Evolutionary conservation across 1,140 invertebrate genomes (phyloP).

Genomic region (Pseudoatta argentina): DNA sequence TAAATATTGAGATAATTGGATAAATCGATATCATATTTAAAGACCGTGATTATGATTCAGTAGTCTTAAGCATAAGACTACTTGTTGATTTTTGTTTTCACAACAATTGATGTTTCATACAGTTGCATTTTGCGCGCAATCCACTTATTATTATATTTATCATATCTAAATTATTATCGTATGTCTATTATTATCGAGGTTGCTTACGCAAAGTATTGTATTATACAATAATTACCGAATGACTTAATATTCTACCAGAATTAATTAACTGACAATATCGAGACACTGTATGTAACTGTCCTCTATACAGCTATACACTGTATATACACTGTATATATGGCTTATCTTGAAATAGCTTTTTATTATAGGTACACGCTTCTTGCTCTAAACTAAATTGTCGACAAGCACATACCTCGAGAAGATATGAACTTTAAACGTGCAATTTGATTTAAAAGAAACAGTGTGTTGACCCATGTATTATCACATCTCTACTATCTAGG

Average conservation of each 20-base stretch:
- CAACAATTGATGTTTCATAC: too few species aligned
- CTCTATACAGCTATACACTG: not conserved
- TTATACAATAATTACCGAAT: slow-evolving; percentile 53
- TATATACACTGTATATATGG: not conserved
- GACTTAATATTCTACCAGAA: slow-evolving; percentile 57
- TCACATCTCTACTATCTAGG: slow-evolving; percentile 16
- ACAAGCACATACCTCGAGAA: not conserved
- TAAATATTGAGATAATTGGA: too few species aligned
- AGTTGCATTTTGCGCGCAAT: too few species aligned
- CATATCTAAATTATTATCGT: too few species aligned
- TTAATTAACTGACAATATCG: slow-evolving; percentile 65
- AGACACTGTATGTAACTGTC: not conserved
- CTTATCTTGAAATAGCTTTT: not conserved
- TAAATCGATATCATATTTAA: too few species aligned
- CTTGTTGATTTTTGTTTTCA: too few species aligned
- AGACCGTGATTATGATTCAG: too few species aligned
- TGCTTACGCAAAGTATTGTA: slow-evolving; percentile 50
- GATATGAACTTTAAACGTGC: not conserved
- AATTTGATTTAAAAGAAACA: not conserved
- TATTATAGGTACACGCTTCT: not conserved
- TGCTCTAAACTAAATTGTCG: slow-evolving; percentile 4
- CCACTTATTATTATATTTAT: too few species aligned
- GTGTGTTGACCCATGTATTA: not conserved
- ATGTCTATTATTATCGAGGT: too few species aligned
- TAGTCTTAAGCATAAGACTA: too few species aligned